Conservation (phyloP, 2,888 invertebrate species). For the Xiphydria camelus region DNA sequence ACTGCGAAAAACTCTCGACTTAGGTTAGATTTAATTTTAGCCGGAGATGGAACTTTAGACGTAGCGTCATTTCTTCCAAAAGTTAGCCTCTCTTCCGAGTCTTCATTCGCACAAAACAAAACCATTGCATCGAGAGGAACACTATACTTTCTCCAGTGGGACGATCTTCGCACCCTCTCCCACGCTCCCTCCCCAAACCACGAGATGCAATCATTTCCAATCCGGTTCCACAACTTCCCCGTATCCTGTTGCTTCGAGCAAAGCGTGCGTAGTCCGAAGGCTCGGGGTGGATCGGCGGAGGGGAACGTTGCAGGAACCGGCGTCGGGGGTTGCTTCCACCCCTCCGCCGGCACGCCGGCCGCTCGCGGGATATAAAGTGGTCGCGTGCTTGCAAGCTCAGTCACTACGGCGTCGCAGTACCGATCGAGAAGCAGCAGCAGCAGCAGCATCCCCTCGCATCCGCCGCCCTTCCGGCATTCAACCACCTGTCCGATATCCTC, state of each 20-base stretch:
- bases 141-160: too few species aligned
- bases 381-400: conserved; percentile 52
- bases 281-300: too few species aligned
- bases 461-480: neutral
- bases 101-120: too few species aligned
- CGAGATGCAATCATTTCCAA: conserved; percentile 10
- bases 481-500: neutral
- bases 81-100: too few species aligned
- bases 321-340: conserved; percentile 17
- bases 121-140: too few species aligned
- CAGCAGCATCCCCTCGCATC: conserved; percentile 3
- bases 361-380: conserved; percentile 49
- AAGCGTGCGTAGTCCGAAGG: too few species aligned
- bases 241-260: conserved; percentile 15
- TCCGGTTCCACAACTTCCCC: conserved; percentile 1
- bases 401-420: conserved; percentile 44
- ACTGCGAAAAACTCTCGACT: too few species aligned
- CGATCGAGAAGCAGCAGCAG: conserved; percentile 18
- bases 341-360: conserved; percentile 15
- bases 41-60: too few species aligned
- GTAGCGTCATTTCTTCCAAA: too few species aligned
- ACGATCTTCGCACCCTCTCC: neutral
- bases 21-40: too few species aligned
- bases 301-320: too few species aligned
- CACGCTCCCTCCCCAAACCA: conserved; percentile 10